Evolutionary conservation across 2,888 invertebrate species (phyloP).

Genomic region (Tetheella fluctuosa): DNA sequence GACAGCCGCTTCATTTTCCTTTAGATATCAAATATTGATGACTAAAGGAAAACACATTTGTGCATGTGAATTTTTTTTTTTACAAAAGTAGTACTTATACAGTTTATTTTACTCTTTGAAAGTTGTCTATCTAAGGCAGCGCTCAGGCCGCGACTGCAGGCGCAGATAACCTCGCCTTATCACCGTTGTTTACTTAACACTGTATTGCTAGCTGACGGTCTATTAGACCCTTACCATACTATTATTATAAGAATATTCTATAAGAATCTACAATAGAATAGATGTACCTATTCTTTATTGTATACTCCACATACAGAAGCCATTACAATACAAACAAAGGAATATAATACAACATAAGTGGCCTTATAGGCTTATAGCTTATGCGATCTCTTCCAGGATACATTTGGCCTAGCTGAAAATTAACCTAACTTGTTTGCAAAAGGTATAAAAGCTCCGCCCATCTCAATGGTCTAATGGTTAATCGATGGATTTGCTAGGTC

Average conservation of each 20-base stretch:
- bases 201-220: constrained; percentile 30
- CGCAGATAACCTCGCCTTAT: constrained; percentile 75
- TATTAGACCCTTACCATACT: constrained; percentile 27
- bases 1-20: neutral
- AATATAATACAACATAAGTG: too few relatives aligned
- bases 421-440: neutral
- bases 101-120: constrained; percentile 10
- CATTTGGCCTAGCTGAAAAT: too few relatives aligned
- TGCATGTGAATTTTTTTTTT: too few relatives aligned
- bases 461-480: constrained; percentile 29
- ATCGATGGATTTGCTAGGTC: constrained; percentile 41
- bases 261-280: too few relatives aligned
- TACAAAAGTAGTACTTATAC: neutral
- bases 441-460: constrained; percentile 9
- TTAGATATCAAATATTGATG: neutral
- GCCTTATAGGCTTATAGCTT: too few relatives aligned
- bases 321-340: too few relatives aligned
- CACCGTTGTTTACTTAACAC: constrained; percentile 71
- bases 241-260: constrained; percentile 18
- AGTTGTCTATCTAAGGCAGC: constrained; percentile 44
- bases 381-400: too few relatives aligned
- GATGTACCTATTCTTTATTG: too few relatives aligned
- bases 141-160: constrained; percentile 50
- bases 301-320: too few relatives aligned
- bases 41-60: too few relatives aligned